phyloP scores from a whole-genome alignment of 2,113 vertebrate genomes.

The Orientallactaga bullata region DNA sequence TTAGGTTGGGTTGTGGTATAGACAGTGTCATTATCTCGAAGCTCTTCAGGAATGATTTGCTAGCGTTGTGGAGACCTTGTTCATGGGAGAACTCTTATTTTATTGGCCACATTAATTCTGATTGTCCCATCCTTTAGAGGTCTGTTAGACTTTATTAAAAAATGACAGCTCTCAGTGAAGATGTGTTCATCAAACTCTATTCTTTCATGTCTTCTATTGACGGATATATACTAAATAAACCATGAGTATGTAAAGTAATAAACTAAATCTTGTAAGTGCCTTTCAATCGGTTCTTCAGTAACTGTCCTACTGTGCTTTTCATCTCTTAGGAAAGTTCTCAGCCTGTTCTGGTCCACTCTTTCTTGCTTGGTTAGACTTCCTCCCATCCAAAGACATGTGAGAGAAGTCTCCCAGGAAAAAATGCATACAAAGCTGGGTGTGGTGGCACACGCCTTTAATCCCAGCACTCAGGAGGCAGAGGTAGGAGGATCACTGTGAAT shows the following conservation, averaged over 20 bases:
- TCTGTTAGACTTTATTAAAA: conserved; percentile 64
- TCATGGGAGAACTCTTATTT: conserved; percentile 48
- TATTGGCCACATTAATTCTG: conserved; percentile 51
- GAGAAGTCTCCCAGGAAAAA: background rate
- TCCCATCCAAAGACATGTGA: background rate
- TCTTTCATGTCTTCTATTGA: conserved; percentile 14
- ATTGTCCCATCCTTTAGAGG: conserved; percentile 55
- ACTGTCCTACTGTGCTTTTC: background rate
- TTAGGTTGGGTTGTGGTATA: conserved; percentile 14
- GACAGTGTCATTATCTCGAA: conserved; percentile 15
- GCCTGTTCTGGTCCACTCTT: background rate
- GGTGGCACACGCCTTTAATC: too few species aligned
- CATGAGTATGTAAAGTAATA: conserved; percentile 46
- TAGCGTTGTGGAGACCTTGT: background rate
- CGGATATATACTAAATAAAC: conserved; percentile 20
- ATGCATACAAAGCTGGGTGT: too few species aligned
- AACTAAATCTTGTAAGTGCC: conserved; percentile 21
- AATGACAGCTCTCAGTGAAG: conserved; percentile 64
- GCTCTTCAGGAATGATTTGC: conserved; percentile 45
- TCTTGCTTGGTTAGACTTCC: background rate
- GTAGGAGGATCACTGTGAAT: too few species aligned
- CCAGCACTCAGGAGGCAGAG: too few species aligned
- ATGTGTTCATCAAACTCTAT: conserved; percentile 31
- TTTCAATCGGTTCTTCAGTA: conserved; percentile 20
- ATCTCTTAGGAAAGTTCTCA: background rate